Conservation (phyloP, 2,888 invertebrate genomes). For the Buathra laborator region DNA sequence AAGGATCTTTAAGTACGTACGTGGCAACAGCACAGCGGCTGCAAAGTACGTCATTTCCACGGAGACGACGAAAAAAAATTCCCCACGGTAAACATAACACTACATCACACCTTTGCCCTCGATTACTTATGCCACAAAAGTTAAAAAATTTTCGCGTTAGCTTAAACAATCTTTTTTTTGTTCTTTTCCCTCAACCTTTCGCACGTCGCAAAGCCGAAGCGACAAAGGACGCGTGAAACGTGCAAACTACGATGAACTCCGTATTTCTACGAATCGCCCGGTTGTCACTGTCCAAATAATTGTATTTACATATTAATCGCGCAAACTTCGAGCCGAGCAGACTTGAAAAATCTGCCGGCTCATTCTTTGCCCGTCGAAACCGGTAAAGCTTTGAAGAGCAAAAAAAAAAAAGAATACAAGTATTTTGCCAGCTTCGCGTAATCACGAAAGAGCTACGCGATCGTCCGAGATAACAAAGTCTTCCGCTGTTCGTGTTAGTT, state of each 20-base stretch:
- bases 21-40: neutral
- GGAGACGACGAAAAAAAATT: conserved; percentile 46
- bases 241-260: neutral
- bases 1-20: conserved; percentile 12
- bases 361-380: no score
- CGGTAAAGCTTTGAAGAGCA: no score
- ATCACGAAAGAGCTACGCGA: no score
- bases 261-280: neutral
- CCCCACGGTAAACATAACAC: conserved; percentile 38
- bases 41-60: conserved; percentile 56
- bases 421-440: no score
- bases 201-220: conserved; percentile 3
- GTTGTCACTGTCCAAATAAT: conserved; percentile 10
- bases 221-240: neutral
- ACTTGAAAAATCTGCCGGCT: no score
- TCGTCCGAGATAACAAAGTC: no score
- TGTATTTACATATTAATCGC: conserved; percentile 52
- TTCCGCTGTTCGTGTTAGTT: neutral
- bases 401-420: no score
- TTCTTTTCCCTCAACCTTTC: neutral
- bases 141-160: conserved; percentile 46
- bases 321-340: neutral
- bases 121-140: conserved; percentile 61
- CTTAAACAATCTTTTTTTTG: conserved; percentile 10
- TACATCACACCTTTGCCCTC: conserved; percentile 45